Evolutionary conservation across 37 sponge, comb jelly and placozoan genomes (phyloP).

Genomic region (Corticium candelabrum): DNA sequence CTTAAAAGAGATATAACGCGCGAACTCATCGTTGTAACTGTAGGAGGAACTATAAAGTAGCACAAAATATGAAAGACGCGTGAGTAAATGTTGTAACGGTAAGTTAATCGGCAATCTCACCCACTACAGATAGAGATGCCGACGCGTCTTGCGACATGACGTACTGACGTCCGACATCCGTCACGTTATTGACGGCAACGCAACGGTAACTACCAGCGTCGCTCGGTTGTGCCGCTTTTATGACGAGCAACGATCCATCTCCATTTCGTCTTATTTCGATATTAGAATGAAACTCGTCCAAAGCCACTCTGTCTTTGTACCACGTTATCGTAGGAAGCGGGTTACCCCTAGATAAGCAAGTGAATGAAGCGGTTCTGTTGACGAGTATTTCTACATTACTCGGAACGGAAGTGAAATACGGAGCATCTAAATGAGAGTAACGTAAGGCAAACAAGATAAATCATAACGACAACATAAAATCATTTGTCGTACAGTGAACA

Average conservation of each 20-base stretch:
- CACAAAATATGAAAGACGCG: too few species aligned
- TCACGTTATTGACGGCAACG: not conserved
- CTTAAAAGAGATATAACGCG: not conserved
- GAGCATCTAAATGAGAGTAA: too few species aligned
- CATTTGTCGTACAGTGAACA: not conserved
- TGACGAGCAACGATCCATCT: not conserved
- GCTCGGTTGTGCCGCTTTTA: not conserved
- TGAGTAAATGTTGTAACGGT: too few species aligned
- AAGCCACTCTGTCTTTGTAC: not conserved
- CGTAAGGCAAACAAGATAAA: too few species aligned
- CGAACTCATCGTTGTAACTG: too few species aligned
- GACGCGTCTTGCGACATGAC: too few species aligned
- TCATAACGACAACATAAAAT: too few species aligned
- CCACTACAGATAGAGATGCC: too few species aligned
- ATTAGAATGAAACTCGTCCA: not conserved
- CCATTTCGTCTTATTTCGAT: not conserved
- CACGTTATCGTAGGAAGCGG: not conserved
- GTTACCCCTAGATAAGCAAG: not conserved
- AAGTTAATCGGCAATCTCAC: too few species aligned
- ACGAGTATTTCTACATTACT: not conserved
- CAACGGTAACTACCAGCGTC: not conserved
- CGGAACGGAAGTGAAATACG: not conserved
- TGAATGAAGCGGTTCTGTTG: not conserved
- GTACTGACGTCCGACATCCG: not conserved
- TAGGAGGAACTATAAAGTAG: not conserved